Evolutionary conservation across 2,797 vertebrate species (phyloP).

Genomic region (Gymnothorax javanicus): DNA sequence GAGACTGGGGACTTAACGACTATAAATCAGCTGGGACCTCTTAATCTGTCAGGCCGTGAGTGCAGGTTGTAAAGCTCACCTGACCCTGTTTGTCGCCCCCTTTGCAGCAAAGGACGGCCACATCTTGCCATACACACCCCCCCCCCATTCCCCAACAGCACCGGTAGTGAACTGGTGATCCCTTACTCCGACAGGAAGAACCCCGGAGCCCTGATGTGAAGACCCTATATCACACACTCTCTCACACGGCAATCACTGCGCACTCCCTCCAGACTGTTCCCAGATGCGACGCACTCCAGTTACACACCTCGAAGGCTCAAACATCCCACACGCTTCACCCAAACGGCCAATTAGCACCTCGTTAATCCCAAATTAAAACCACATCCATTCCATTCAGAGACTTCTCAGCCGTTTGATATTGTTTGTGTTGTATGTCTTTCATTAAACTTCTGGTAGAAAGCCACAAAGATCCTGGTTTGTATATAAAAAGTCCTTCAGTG

Average conservation of each 20-base stretch:
- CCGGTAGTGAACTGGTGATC: neutral
- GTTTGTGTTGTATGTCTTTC: conserved; percentile 69
- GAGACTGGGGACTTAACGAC: conserved; percentile 59
- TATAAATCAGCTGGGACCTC: conserved; percentile 61
- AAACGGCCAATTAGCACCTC: conserved; percentile 74
- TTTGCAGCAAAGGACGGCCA: neutral
- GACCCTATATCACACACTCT: neutral
- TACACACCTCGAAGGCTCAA: neutral
- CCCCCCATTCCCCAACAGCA: neutral
- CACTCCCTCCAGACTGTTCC: neutral
- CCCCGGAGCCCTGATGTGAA: neutral
- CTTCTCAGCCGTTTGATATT: conserved; percentile 63
- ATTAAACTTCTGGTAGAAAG: conserved; percentile 61
- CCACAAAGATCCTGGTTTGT: conserved; percentile 66
- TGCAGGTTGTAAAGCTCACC: conserved; percentile 45
- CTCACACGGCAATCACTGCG: neutral
- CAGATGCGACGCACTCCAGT: neutral
- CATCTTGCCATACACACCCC: neutral
- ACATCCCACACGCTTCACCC: conserved; percentile 60
- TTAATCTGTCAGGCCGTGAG: conserved; percentile 65
- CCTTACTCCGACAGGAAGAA: neutral
- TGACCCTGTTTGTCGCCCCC: neutral
- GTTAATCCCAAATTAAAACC: conserved; percentile 70
- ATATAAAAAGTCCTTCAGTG: conserved; percentile 45
- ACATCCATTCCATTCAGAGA: conserved; percentile 55